phyloP scores from a whole-genome alignment of 2,113 vertebrate genomes.

The Oncorhynchus gorbuscha region DNA sequence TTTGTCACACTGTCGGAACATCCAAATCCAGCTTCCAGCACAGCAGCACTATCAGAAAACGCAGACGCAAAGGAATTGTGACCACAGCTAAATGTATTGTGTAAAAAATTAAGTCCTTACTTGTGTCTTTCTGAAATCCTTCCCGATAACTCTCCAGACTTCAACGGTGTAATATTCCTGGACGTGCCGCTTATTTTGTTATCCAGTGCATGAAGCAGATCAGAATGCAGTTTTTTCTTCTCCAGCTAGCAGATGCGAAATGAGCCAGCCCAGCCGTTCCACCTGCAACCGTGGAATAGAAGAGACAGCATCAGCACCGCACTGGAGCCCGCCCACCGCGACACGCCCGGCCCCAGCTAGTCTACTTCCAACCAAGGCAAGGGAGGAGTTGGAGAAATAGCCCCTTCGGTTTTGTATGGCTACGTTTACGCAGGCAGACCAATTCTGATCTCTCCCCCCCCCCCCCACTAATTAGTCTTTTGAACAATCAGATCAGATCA shows the following conservation, averaged over 20 bases:
- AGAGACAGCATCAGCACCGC: constrained; percentile 52
- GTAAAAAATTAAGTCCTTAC: constrained; percentile 60
- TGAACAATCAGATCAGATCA: too few species aligned
- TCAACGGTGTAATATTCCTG: constrained; percentile 60
- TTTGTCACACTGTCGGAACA: constrained; percentile 11
- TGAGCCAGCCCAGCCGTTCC: constrained; percentile 66
- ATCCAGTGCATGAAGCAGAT: constrained; percentile 61
- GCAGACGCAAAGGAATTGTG: constrained; percentile 8
- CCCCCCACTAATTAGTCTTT: too few species aligned
- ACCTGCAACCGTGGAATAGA: constrained; percentile 64
- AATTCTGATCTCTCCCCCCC: too few species aligned
- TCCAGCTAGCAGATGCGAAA: constrained; percentile 70
- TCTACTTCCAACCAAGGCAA: constrained; percentile 33
- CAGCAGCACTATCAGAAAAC: constrained; percentile 7
- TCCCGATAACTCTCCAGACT: constrained; percentile 55
- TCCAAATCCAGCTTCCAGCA: constrained; percentile 3
- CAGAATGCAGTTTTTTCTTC: constrained; percentile 53
- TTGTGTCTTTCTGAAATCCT: constrained; percentile 63
- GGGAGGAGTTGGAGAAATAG: constrained; percentile 9
- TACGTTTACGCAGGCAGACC: too few species aligned
- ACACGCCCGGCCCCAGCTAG: constrained; percentile 58
- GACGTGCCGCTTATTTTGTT: constrained; percentile 39
- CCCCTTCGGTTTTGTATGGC: background rate
- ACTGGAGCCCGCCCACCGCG: constrained; percentile 50
- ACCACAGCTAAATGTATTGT: constrained; percentile 33